Conservation (phyloP, 2,797 vertebrate species). For the Paramormyrops hopkinsi region DNA sequence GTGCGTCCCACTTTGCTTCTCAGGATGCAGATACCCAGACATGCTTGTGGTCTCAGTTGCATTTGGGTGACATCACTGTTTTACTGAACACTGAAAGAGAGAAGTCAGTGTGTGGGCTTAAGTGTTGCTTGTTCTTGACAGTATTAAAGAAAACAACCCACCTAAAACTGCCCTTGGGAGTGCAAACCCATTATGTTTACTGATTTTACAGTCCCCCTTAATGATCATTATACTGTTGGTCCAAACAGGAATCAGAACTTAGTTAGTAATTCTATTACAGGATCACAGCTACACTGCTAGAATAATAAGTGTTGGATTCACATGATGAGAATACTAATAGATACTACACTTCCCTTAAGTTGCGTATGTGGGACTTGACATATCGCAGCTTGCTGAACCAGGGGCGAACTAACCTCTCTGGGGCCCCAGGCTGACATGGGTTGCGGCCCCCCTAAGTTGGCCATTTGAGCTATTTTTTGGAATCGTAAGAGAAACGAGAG, state of each 20-base stretch:
- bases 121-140: slow-evolving; percentile 21
- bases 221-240: slow-evolving; percentile 12
- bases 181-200: slow-evolving; percentile 13
- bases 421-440: background rate
- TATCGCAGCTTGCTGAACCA: background rate
- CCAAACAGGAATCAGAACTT: background rate
- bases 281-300: background rate
- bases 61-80: slow-evolving; percentile 50
- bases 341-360: background rate
- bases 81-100: slow-evolving; percentile 28
- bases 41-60: slow-evolving; percentile 23
- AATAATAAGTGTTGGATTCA: background rate
- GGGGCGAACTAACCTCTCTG: background rate
- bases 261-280: slow-evolving; percentile 9
- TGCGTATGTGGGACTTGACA: background rate
- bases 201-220: slow-evolving; percentile 11
- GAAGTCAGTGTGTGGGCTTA: background rate
- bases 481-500: background rate
- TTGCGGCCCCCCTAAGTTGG: background rate
- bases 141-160: slow-evolving; percentile 15
- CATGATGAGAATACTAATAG: slow-evolving; percentile 1
- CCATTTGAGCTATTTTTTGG: background rate
- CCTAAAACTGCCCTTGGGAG: background rate
- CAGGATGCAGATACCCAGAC: slow-evolving; percentile 30
- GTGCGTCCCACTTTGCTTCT: slow-evolving; percentile 25